phyloP scores from a whole-genome alignment of 2,113 vertebrate genomes.

The human region GRCh38 chr1:214407501-214408000 shows the following conservation, averaged over 20 bases:
- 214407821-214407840: neutral
- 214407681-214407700: neutral
- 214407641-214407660: neutral
- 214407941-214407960: neutral
- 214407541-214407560: neutral
- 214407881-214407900: rapidly evolving
- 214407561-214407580: neutral
- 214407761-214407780: neutral
- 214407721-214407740: neutral
- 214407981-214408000: neutral
- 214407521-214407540: neutral
- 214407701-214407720: neutral
- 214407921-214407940: neutral
- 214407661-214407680: neutral
- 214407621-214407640: neutral
- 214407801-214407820: neutral
- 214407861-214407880: neutral
- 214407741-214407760: neutral
- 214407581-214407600: neutral
- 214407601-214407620: neutral
- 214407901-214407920: neutral
- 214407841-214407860: neutral
- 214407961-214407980: neutral
- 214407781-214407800: neutral
- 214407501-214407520: neutral